phyloP scores from a whole-genome alignment of 2,888 invertebrate genomes.

The Mimumesa dahlbomi region DNA sequence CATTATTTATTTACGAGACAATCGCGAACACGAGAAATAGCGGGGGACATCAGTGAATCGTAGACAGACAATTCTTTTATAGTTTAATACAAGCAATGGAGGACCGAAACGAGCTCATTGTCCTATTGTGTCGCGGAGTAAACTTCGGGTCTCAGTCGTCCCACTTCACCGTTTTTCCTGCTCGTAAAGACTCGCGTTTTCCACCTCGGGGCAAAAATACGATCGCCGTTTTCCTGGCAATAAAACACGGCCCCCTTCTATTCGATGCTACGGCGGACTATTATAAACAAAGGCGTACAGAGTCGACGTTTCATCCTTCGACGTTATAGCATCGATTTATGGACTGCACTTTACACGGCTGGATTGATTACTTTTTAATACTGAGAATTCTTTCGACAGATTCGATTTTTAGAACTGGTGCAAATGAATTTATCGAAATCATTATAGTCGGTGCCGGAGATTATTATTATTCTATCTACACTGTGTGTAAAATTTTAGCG shows the following conservation, averaged over 20 bases:
- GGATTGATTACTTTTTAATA: too few species aligned
- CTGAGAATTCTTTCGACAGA: too few species aligned
- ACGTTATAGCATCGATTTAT: too few species aligned
- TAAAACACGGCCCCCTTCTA: constrained; percentile 1
- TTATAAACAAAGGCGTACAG: too few species aligned
- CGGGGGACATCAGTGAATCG: not conserved
- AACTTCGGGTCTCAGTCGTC: constrained; percentile 25
- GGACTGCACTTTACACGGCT: too few species aligned
- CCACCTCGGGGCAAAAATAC: constrained; percentile 29
- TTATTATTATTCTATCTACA: too few species aligned
- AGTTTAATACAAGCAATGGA: constrained; percentile 33
- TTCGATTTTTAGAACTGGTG: too few species aligned
- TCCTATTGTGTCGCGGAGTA: constrained; percentile 28
- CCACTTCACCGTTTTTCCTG: constrained; percentile 1
- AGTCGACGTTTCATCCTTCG: too few species aligned
- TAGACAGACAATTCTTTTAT: not conserved
- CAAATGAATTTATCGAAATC: too few species aligned
- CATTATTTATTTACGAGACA: not conserved
- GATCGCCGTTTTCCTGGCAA: constrained; percentile 38
- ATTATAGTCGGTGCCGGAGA: too few species aligned
- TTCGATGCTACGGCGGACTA: too few species aligned
- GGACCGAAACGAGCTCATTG: constrained; percentile 22
- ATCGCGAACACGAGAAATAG: not conserved
- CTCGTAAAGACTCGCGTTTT: constrained; percentile 34
- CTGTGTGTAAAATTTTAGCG: too few species aligned